A percentile compares a stretch with the other conserved stretches of the same genome.
Conservation (phyloP, 2,113 vertebrate genomes). For the Emydocephalus ijimae region DNA sequence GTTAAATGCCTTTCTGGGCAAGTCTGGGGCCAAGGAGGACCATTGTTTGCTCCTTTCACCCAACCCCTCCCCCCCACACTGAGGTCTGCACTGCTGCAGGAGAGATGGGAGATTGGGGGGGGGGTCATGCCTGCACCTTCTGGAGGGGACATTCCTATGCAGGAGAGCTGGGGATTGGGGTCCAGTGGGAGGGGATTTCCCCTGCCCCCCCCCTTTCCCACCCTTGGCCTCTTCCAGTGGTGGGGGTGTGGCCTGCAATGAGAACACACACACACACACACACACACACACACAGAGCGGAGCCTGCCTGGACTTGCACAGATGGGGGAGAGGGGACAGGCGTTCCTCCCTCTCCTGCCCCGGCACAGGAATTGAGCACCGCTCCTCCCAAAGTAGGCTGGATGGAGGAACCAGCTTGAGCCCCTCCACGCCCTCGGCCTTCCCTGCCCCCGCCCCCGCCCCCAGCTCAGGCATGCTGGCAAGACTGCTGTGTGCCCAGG, state of each 20-base stretch:
- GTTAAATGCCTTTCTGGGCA: neutral
- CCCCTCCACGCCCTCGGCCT: neutral
- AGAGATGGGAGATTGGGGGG: neutral
- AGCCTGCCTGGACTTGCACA: neutral
- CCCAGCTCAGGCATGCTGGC: neutral
- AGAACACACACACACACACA: neutral
- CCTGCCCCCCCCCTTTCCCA: neutral
- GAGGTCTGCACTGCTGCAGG: neutral
- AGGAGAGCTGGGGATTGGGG: neutral
- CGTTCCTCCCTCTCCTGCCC: neutral
- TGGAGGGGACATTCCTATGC: neutral
- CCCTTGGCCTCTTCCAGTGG: neutral
- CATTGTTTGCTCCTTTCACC: neutral
- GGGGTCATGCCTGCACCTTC: neutral
- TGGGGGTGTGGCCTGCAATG: neutral
- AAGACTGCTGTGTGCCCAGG: neutral
- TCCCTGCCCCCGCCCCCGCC: neutral
- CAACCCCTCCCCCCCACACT: neutral
- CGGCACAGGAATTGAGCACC: neutral
- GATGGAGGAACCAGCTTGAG: conserved; percentile 17
- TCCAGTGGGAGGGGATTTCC: neutral
- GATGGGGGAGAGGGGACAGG: neutral
- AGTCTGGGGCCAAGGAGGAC: neutral
- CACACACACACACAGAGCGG: no score
- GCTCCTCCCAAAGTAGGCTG: neutral